Percentiles rank a stretch among this genome's conserved stretches.
Evolutionary conservation across 2,113 vertebrate genomes (phyloP).

Genomic region (Psilopogon haemacephalus): DNA sequence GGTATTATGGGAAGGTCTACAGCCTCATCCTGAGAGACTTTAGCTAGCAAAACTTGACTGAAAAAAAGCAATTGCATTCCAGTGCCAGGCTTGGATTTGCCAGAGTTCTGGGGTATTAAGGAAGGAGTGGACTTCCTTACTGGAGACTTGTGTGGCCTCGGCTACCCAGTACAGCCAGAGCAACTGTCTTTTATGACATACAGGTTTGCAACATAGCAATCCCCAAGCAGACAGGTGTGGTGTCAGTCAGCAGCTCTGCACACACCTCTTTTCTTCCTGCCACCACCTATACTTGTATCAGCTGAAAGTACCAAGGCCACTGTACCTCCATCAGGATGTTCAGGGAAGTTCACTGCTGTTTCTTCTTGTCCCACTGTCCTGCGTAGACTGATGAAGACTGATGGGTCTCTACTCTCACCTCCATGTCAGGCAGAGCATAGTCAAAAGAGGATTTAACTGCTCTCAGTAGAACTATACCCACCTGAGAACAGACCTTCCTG

Average conservation of each 20-base stretch:
- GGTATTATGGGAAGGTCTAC: background rate
- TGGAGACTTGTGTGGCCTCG: background rate
- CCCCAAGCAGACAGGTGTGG: rapidly evolving
- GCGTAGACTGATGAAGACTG: background rate
- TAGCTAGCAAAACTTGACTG: background rate
- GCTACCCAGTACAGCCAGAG: background rate
- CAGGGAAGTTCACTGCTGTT: background rate
- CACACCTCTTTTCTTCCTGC: background rate
- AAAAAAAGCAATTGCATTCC: background rate
- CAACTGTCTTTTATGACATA: background rate
- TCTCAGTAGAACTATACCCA: background rate
- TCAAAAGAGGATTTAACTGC: background rate
- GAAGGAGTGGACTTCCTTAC: background rate
- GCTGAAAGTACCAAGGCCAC: too few relatives aligned
- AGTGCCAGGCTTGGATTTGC: background rate
- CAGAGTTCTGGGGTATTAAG: background rate
- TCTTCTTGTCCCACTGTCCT: background rate
- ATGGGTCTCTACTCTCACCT: background rate
- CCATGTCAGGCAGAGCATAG: background rate
- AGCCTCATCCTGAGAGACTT: background rate
- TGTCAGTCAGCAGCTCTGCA: background rate
- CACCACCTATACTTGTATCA: background rate
- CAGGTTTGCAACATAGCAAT: background rate
- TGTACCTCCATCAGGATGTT: background rate
- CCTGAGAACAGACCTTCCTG: background rate